Conservation (phyloP, 1,140 invertebrate species). For the Procambarus virginalis region DNA sequence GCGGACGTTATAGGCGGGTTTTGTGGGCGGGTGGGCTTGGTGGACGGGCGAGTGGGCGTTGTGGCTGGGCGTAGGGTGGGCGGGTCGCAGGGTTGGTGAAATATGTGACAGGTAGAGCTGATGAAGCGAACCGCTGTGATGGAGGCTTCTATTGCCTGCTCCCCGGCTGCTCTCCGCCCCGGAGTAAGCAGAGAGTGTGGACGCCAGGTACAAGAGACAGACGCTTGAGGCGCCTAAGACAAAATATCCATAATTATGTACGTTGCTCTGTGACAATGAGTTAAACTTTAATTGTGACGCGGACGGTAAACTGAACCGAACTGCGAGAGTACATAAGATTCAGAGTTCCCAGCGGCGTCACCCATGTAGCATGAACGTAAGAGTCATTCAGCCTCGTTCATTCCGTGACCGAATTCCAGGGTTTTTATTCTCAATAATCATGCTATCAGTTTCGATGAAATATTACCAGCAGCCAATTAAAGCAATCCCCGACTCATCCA, state of each 20-base stretch:
- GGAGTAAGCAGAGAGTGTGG: background rate
- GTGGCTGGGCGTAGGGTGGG: background rate
- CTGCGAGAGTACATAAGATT: background rate
- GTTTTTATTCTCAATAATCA: conserved; percentile 38
- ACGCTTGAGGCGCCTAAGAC: conserved; percentile 4
- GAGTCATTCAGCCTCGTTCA: conserved; percentile 33
- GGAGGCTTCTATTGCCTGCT: background rate
- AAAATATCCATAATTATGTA: conserved; percentile 46
- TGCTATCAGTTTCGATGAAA: conserved; percentile 33
- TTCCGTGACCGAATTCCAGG: conserved; percentile 39
- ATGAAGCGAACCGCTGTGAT: conserved; percentile 20
- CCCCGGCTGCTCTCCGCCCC: background rate
- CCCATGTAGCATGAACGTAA: conserved; percentile 23
- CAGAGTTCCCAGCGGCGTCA: background rate
- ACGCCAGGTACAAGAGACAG: background rate
- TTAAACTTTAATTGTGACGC: conserved; percentile 24
- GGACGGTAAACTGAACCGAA: conserved; percentile 17
- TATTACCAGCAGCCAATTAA: conserved; percentile 14
- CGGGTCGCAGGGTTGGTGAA: conserved; percentile 28
- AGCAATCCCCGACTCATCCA: background rate
- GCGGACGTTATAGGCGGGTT: background rate
- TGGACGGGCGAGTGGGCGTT: background rate
- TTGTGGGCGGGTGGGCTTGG: background rate
- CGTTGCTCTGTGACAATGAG: conserved; percentile 35
- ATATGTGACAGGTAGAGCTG: conserved; percentile 44